Evolutionary conservation across 2,113 vertebrate species (phyloP).

Genomic region (Dissostichus mawsoni): DNA sequence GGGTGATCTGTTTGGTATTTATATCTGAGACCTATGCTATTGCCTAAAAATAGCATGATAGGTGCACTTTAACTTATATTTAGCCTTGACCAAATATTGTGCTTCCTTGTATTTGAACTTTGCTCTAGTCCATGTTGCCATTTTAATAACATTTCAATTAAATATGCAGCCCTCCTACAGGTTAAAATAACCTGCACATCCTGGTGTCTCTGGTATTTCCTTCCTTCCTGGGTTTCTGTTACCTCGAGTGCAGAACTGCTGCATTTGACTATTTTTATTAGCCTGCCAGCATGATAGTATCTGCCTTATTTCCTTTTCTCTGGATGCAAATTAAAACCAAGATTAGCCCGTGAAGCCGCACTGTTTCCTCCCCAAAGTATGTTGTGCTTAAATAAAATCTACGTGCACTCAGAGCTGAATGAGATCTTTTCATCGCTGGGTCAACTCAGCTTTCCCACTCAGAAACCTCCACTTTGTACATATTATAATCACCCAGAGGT

Average conservation of each 20-base stretch:
- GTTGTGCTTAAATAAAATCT: constrained; percentile 17
- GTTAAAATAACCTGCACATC: neutral
- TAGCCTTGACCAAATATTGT: too few relatives aligned
- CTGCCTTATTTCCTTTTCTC: neutral
- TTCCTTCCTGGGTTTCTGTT: constrained; percentile 22
- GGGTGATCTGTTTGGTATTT: too few relatives aligned
- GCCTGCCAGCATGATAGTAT: neutral
- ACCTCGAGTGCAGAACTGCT: constrained; percentile 5
- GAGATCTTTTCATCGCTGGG: constrained; percentile 19
- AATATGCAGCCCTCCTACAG: neutral
- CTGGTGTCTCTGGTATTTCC: constrained; percentile 24
- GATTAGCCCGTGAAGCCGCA: neutral
- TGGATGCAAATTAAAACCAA: neutral
- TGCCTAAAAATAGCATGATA: too few relatives aligned
- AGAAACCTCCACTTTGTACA: constrained; percentile 20
- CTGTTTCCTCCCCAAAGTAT: neutral
- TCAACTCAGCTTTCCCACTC: constrained; percentile 23
- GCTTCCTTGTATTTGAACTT: too few relatives aligned
- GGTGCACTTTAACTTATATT: too few relatives aligned
- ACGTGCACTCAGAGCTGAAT: neutral
- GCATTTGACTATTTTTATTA: neutral
- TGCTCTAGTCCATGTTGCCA: too few relatives aligned
- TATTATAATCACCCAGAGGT: constrained; percentile 30
- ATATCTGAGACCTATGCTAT: too few relatives aligned
- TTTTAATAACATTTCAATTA: too few relatives aligned